These are phyloP conservation scores for Styela plicata DNA, from an alignment of 23 tunicate genomes.

Conservation along the genomic window DNA sequence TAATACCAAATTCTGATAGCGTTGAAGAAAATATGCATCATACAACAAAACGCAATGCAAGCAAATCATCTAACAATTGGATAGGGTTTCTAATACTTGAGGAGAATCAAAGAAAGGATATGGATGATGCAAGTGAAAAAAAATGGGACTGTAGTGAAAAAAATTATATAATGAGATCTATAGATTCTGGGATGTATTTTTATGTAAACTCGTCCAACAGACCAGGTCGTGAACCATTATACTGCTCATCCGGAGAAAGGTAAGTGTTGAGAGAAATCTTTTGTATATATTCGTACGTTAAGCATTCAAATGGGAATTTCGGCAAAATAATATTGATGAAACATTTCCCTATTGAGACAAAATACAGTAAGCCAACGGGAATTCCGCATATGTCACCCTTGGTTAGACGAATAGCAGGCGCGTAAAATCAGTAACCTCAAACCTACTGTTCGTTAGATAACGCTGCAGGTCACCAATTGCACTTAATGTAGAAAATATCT, in stretches of 20 bases:
- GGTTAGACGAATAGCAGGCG: no score
- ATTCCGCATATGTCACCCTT: no score
- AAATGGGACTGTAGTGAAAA: constrained; percentile 48
- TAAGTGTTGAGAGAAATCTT: no score
- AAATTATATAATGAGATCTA: constrained; percentile 38
- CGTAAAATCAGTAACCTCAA: no score
- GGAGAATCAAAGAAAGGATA: not conserved
- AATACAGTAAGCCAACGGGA: no score
- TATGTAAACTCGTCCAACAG: constrained; percentile 60
- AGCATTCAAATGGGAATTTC: no score
- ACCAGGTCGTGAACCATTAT: constrained; percentile 51
- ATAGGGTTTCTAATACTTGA: not conserved
- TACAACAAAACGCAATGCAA: not conserved
- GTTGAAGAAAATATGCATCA: not conserved
- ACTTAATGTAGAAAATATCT: no score
- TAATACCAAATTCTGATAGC: not conserved
- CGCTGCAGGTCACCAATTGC: no score
- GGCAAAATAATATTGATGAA: no score
- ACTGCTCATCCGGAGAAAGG: constrained; percentile 64
- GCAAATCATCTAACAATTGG: not conserved
- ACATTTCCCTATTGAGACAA: no score
- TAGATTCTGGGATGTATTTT: constrained; percentile 47
- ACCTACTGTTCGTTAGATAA: no score
- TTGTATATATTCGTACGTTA: no score
- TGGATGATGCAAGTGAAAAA: not conserved